These are phyloP conservation scores for Trematomus loennbergii DNA, from an alignment of 2,113 vertebrate species.

Conservation along the genomic window DNA sequence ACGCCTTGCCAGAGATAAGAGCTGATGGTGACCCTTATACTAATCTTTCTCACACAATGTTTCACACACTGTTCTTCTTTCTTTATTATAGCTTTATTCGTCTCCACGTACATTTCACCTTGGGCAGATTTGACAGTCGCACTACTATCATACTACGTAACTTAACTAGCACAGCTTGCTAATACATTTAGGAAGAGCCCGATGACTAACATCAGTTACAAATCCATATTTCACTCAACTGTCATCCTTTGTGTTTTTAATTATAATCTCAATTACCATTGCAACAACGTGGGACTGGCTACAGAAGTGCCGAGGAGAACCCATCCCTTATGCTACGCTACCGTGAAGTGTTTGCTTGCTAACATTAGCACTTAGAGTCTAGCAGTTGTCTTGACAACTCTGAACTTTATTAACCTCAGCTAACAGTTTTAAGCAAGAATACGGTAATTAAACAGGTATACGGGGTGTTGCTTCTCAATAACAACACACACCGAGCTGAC, in stretches of 20 bases:
- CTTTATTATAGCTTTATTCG: background rate
- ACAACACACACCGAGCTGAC: slow-evolving; percentile 7
- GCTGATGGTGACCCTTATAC: background rate
- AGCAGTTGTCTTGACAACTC: background rate
- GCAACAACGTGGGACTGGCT: background rate
- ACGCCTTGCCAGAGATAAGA: slow-evolving; percentile 2
- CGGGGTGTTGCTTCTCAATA: background rate
- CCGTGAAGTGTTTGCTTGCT: slow-evolving; percentile 17
- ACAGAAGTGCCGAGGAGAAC: background rate
- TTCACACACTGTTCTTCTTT: background rate
- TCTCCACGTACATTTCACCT: background rate
- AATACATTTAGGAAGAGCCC: background rate
- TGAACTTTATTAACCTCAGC: background rate
- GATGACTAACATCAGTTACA: background rate
- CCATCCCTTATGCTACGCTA: slow-evolving; percentile 28
- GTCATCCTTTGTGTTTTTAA: background rate
- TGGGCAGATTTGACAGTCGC: background rate
- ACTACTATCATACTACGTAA: background rate
- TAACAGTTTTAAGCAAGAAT: background rate
- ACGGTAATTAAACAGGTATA: background rate
- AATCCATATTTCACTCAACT: background rate
- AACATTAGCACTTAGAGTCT: slow-evolving; percentile 21
- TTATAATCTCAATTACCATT: background rate
- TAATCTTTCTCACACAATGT: background rate
- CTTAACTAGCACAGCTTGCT: background rate